Conservation (phyloP, 1,140 invertebrate species). For the Mactra quadrangularis region DNA sequence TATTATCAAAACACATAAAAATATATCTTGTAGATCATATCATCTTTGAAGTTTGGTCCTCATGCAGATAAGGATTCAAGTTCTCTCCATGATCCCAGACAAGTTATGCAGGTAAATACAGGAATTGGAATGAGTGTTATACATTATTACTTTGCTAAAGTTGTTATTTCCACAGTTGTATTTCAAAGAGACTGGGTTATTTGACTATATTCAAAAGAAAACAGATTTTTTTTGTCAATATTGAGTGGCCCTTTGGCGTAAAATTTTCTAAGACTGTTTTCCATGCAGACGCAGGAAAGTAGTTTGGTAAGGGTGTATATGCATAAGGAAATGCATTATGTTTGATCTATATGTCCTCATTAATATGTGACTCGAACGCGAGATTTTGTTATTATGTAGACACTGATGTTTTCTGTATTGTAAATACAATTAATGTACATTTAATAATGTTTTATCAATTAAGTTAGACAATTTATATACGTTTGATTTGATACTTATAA, state of each 20-base stretch:
- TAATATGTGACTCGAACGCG: no score
- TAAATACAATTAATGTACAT: no score
- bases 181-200: background rate
- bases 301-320: no score
- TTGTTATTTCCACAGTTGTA: background rate
- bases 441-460: no score
- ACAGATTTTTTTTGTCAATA: background rate
- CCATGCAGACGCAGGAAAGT: background rate
- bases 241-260: background rate
- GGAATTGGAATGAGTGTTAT: background rate
- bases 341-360: no score
- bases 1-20: no score
- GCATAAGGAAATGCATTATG: no score
- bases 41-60: background rate
- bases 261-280: background rate
- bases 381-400: no score
- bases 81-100: conserved; percentile 10
- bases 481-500: no score
- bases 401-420: no score
- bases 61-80: conserved; percentile 10
- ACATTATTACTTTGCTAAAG: background rate
- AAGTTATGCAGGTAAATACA: background rate
- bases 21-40: conserved; percentile 4
- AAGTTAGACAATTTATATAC: no score
- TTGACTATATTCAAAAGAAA: background rate